Conservation (phyloP, 2,797 vertebrate genomes). For the Pitangus sulphuratus region DNA sequence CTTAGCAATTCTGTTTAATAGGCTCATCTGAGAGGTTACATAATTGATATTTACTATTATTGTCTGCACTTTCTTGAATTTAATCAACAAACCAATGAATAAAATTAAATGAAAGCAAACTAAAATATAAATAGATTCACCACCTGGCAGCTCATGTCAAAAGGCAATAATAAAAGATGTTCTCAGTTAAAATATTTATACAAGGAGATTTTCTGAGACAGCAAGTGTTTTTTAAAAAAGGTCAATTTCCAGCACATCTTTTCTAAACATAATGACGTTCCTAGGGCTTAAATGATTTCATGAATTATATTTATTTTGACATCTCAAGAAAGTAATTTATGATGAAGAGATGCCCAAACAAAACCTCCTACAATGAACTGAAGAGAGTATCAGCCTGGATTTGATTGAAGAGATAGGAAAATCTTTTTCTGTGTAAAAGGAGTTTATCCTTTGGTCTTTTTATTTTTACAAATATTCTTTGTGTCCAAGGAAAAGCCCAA, state of each 20-base stretch:
- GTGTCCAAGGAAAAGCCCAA: background rate
- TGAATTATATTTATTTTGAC: slow-evolving; percentile 23
- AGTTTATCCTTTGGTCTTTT: background rate
- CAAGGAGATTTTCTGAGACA: background rate
- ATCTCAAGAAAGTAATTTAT: background rate
- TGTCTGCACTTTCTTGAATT: background rate
- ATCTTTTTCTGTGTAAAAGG: background rate
- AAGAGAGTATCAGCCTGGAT: background rate
- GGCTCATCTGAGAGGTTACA: background rate
- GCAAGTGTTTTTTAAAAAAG: background rate
- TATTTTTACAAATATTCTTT: background rate
- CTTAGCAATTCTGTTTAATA: background rate
- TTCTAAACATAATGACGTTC: background rate
- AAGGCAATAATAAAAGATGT: background rate
- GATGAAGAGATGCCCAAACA: background rate
- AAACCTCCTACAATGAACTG: background rate
- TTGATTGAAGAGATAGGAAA: background rate
- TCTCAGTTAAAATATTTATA: slow-evolving; percentile 50
- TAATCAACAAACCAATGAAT: slow-evolving; percentile 11
- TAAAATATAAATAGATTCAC: background rate
- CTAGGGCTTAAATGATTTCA: background rate
- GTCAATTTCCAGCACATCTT: background rate
- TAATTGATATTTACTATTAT: slow-evolving; percentile 38
- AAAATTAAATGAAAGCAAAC: slow-evolving; percentile 26
- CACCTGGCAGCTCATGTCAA: background rate